Percentiles rank a stretch among this genome's conserved stretches.
Conservation (phyloP, 2,113 vertebrate species). For the Prietella phreatophila region DNA sequence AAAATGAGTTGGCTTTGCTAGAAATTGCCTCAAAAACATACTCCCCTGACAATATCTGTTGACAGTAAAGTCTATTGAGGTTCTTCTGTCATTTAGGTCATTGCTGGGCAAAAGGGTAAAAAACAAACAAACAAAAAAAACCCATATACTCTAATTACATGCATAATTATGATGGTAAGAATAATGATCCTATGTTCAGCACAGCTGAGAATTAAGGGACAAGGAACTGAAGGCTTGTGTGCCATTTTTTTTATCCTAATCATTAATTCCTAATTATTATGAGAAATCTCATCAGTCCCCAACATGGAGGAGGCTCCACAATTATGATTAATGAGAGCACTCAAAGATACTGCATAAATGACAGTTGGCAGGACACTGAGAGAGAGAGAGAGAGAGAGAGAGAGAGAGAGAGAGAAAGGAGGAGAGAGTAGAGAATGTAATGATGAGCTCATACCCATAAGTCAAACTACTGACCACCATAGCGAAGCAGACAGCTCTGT, state of each 20-base stretch:
- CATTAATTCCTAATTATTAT: conserved; percentile 42
- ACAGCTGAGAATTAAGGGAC: background rate
- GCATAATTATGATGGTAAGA: conserved; percentile 16
- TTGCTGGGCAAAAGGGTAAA: conserved; percentile 1
- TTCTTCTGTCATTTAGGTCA: background rate
- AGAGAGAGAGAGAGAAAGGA: conserved; percentile 50
- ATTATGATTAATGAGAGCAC: conserved; percentile 70
- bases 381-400: conserved; percentile 52
- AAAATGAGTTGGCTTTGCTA: background rate
- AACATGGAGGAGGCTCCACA: conserved; percentile 57
- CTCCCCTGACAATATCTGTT: background rate
- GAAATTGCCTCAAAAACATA: background rate
- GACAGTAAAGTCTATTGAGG: background rate
- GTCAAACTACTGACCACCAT: conserved; percentile 31
- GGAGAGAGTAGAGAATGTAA: conserved; percentile 24
- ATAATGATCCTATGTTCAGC: conserved; percentile 25
- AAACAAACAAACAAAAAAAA: no score
- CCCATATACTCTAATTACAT: conserved; percentile 13
- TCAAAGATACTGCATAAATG: conserved; percentile 59
- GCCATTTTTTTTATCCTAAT: conserved; percentile 34
- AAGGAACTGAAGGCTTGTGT: conserved; percentile 11
- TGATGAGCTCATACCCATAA: conserved; percentile 28
- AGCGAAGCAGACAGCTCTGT: conserved; percentile 17
- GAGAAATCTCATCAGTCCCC: conserved; percentile 31
- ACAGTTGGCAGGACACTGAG: conserved; percentile 47